Percentiles rank a stretch among this genome's conserved stretches.
Conservation (phyloP, 2,888 invertebrate genomes). For the Ectemnius continuus region DNA sequence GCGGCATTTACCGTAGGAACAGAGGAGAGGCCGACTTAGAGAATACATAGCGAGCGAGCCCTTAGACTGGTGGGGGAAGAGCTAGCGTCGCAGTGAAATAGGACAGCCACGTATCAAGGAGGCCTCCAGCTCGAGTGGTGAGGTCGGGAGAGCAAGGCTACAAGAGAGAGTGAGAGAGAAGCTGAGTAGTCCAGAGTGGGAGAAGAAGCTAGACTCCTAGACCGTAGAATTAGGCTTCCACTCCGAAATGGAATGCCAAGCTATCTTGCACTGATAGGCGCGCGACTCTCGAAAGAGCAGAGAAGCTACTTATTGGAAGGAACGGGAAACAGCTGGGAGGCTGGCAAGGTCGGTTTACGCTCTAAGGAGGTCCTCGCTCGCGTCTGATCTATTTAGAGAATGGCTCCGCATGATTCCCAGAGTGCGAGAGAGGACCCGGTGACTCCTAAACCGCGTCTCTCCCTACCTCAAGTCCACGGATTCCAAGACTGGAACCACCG, state of each 20-base stretch:
- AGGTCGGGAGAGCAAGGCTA: conserved; percentile 1
- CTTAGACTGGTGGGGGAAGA: conserved; percentile 10
- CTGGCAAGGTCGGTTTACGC: conserved; percentile 41
- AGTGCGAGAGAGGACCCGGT: too few relatives aligned
- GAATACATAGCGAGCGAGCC: conserved; percentile 58
- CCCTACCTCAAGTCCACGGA: too few relatives aligned
- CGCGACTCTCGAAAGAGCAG: background rate
- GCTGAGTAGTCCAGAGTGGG: background rate
- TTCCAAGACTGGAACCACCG: too few relatives aligned
- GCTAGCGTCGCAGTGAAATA: conserved; percentile 12
- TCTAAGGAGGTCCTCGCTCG: conserved; percentile 54
- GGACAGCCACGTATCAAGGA: background rate
- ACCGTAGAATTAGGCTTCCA: background rate
- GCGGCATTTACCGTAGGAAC: conserved; percentile 26
- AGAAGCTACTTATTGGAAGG: conserved; percentile 12
- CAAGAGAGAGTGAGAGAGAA: background rate
- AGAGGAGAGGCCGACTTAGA: conserved; percentile 7
- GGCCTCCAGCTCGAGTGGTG: conserved; percentile 1
- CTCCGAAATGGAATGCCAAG: too few relatives aligned
- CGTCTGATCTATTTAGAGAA: conserved; percentile 50
- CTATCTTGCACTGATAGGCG: background rate
- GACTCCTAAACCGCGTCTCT: too few relatives aligned
- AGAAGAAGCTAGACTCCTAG: background rate
- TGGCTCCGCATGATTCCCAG: conserved; percentile 21
- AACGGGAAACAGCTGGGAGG: conserved; percentile 24